A percentile compares a stretch with the other conserved stretches of the same genome.
phyloP scores from a whole-genome alignment of 2,113 vertebrate genomes.

The Lepisosteus osseus region DNA sequence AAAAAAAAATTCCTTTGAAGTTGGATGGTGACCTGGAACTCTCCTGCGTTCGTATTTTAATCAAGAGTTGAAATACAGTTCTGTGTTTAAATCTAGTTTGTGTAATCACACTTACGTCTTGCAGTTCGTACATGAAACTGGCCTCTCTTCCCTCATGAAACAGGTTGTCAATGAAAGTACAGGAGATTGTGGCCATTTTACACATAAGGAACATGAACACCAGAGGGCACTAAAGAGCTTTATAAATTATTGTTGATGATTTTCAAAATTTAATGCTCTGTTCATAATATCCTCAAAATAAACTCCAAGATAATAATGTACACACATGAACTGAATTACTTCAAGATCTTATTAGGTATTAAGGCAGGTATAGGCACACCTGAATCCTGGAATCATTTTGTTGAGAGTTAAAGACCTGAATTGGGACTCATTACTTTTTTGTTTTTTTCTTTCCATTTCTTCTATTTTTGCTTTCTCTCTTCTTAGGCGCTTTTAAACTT shows the following conservation, averaged over 20 bases:
- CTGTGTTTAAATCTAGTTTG: constrained; percentile 35
- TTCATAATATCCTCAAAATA: too few relatives aligned
- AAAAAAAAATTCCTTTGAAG: constrained; percentile 49
- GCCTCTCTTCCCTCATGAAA: not conserved
- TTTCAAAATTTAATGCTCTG: too few relatives aligned
- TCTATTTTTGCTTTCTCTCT: too few relatives aligned
- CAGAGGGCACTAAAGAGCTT: constrained; percentile 49
- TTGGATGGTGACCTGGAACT: constrained; percentile 51
- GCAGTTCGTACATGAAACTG: constrained; percentile 20
- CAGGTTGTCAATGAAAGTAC: constrained; percentile 13
- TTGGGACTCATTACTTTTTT: too few relatives aligned
- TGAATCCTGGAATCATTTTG: too few relatives aligned
- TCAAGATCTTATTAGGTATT: too few relatives aligned
- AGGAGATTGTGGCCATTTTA: not conserved
- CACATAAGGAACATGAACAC: constrained; percentile 28
- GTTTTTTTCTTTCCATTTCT: too few relatives aligned
- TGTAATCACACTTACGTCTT: constrained; percentile 41
- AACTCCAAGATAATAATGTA: too few relatives aligned
- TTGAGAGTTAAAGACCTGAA: too few relatives aligned
- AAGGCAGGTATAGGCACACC: too few relatives aligned
- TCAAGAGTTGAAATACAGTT: constrained; percentile 34
- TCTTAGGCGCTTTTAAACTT: too few relatives aligned
- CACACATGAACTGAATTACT: too few relatives aligned
- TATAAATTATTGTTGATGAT: not conserved
- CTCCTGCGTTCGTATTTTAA: constrained; percentile 42